phyloP scores from a whole-genome alignment of 2,113 vertebrate species.

The Neogale vison region DNA sequence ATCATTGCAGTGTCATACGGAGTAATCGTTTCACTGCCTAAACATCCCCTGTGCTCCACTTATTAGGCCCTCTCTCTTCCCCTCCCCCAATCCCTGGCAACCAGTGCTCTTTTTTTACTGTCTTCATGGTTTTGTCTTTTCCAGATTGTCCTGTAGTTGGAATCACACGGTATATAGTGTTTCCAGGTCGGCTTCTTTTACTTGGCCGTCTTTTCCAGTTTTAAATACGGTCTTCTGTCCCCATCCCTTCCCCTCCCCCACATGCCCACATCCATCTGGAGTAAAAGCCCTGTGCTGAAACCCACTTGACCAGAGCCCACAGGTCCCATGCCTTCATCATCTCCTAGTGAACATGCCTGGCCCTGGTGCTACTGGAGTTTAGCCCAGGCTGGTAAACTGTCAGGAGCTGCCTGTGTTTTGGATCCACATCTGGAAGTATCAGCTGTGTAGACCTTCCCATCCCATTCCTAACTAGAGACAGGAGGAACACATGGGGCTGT shows the following conservation, averaged over 20 bases:
- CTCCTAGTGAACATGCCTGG: neutral
- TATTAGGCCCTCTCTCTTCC: neutral
- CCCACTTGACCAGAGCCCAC: neutral
- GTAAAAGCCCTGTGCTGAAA: neutral
- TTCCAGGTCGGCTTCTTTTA: neutral
- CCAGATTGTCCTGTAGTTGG: neutral
- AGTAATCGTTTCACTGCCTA: neutral
- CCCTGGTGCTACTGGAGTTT: slow-evolving; percentile 51
- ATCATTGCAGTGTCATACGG: neutral
- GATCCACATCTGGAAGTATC: slow-evolving; percentile 69
- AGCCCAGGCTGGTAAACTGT: slow-evolving; percentile 31
- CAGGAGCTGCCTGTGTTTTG: slow-evolving; percentile 58
- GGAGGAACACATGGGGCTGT: slow-evolving; percentile 29
- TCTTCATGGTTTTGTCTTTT: neutral
- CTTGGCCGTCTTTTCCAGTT: neutral
- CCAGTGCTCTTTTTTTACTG: neutral
- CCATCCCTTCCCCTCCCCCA: fast-evolving
- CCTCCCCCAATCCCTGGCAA: neutral
- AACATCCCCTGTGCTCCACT: neutral
- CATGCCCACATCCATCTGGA: neutral
- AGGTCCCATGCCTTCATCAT: fast-evolving
- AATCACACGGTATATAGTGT: neutral
- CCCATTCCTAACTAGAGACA: neutral
- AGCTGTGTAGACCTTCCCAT: slow-evolving; percentile 42
- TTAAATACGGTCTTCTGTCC: neutral